phyloP scores from a whole-genome alignment of 1,140 invertebrate species.

The Globodera ellingtonae region DNA sequence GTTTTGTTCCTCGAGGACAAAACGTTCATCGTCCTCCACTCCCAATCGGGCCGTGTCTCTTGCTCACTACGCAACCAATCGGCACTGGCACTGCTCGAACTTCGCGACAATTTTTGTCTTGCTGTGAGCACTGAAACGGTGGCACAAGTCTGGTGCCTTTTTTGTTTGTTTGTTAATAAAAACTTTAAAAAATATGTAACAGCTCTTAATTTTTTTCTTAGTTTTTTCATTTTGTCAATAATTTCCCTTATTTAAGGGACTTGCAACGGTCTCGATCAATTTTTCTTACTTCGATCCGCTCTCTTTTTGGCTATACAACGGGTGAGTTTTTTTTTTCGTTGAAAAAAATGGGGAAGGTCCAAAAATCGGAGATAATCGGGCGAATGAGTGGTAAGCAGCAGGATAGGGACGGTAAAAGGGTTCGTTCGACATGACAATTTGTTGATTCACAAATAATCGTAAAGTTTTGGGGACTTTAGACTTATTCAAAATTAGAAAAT shows the following conservation, averaged over 20 bases:
- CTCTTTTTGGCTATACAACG: conserved; percentile 5
- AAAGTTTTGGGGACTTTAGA: too few species aligned
- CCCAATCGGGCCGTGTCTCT: conserved; percentile 1
- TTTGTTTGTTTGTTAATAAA: not conserved
- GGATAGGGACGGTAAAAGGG: too few species aligned
- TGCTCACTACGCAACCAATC: not conserved
- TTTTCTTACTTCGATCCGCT: conserved; percentile 9
- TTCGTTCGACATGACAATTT: too few species aligned
- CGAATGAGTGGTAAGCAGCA: too few species aligned
- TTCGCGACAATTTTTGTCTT: conserved; percentile 10
- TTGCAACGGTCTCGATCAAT: conserved; percentile 4
- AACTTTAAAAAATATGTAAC: too few species aligned
- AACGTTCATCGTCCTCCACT: conserved; percentile 6
- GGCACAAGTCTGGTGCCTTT: conserved; percentile 8
- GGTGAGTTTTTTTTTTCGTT: conserved; percentile 3
- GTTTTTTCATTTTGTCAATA: not conserved
- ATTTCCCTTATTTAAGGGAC: conserved; percentile 8
- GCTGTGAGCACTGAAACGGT: not conserved
- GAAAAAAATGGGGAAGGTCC: too few species aligned
- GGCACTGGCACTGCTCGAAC: conserved; percentile 12
- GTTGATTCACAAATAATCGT: too few species aligned
- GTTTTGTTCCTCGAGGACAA: conserved; percentile 21
- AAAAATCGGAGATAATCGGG: too few species aligned
- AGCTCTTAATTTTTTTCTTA: too few species aligned
- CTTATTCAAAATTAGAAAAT: too few species aligned